Conservation (phyloP, 1,140 invertebrate genomes). For the Zaprionus inermis region DNA sequence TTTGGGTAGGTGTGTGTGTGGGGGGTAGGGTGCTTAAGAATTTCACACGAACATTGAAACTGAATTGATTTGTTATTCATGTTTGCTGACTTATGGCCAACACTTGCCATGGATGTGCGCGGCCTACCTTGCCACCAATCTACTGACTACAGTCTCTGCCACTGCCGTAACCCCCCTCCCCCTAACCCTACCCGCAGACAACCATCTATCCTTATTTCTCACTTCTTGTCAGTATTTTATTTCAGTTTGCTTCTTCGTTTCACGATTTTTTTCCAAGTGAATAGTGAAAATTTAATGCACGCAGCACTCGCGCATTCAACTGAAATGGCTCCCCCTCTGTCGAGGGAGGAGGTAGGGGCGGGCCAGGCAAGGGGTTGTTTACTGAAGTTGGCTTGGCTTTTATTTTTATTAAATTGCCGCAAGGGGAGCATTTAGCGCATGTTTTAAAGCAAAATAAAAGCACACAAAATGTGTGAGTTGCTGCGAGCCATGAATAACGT, state of each 20-base stretch:
- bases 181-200: not conserved
- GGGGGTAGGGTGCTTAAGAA: constrained; percentile 50
- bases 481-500: constrained; percentile 27
- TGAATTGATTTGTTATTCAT: constrained; percentile 82
- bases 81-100: constrained; percentile 81
- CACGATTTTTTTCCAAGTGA: constrained; percentile 32
- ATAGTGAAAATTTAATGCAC: constrained; percentile 77
- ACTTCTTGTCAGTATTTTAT: constrained; percentile 11
- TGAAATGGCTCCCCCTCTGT: constrained; percentile 29
- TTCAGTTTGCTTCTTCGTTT: constrained; percentile 13
- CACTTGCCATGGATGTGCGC: constrained; percentile 68
- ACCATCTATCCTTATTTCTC: constrained; percentile 25
- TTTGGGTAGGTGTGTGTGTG: not conserved
- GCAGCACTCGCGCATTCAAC: constrained; percentile 44
- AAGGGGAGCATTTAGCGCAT: constrained; percentile 78
- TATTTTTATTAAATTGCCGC: constrained; percentile 79
- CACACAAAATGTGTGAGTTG: constrained; percentile 27
- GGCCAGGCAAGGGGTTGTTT: not conserved
- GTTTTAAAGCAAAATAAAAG: constrained; percentile 55
- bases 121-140: constrained; percentile 70
- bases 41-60: constrained; percentile 72
- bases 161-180: no score
- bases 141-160: constrained; percentile 1
- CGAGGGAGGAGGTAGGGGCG: not conserved
- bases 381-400: constrained; percentile 63